Percentiles rank a stretch among this genome's conserved stretches.
These are phyloP conservation scores for Bombus haemorrhoidalis DNA, from an alignment of 1,140 invertebrate species.

Conservation along the genomic window DNA sequence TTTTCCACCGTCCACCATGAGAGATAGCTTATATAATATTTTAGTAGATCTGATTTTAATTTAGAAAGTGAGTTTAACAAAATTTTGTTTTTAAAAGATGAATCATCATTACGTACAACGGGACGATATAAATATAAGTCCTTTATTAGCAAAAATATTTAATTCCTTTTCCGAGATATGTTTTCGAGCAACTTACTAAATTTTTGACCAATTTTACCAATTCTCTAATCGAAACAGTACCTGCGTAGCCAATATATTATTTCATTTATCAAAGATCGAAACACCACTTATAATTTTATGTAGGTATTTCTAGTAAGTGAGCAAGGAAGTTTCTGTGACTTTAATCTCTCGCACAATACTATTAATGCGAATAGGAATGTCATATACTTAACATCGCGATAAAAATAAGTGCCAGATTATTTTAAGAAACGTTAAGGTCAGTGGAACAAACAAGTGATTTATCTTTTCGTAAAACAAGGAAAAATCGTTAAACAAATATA, in stretches of 20 bases:
- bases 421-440: conserved; percentile 21
- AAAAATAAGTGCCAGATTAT: conserved; percentile 42
- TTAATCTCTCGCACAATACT: conserved; percentile 30
- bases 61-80: not conserved
- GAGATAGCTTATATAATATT: not conserved
- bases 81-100: conserved; percentile 5
- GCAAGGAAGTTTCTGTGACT: not conserved
- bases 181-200: conserved; percentile 11
- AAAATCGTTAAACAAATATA: conserved; percentile 8
- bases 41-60: not conserved
- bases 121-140: not conserved
- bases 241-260: conserved; percentile 48
- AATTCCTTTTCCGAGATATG: not conserved
- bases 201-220: conserved; percentile 28
- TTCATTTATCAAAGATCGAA: conserved; percentile 27
- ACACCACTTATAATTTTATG: conserved; percentile 24
- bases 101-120: not conserved
- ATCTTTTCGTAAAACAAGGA: conserved; percentile 20
- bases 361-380: not conserved
- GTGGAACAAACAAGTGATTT: not conserved
- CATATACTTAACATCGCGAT: conserved; percentile 30
- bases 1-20: conserved; percentile 55
- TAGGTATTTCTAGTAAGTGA: conserved; percentile 7
- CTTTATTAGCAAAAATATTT: not conserved
- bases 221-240: conserved; percentile 46